Percentiles rank a stretch among this genome's conserved stretches.
Evolutionary conservation across 2,888 invertebrate genomes (phyloP).

Genomic region (Drosophila cognata): DNA sequence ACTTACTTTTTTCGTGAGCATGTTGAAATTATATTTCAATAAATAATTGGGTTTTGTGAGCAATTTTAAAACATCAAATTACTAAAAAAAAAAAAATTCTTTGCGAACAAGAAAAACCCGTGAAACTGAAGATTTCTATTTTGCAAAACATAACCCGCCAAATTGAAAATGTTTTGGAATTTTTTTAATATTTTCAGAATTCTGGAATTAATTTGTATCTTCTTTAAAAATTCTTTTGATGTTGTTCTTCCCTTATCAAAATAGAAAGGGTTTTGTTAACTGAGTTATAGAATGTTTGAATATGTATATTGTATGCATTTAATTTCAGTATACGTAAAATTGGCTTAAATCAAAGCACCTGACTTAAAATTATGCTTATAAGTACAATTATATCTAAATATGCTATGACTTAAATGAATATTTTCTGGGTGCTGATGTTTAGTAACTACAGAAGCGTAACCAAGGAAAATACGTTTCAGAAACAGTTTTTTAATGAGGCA

Average conservation of each 20-base stretch:
- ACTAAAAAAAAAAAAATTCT: background rate
- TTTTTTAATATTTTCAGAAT: background rate
- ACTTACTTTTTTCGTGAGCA: background rate
- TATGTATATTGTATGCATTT: conserved; percentile 47
- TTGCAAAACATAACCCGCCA: background rate
- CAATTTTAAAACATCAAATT: background rate
- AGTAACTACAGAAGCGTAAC: conserved; percentile 31
- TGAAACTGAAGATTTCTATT: background rate
- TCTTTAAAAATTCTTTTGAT: background rate
- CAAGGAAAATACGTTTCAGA: conserved; percentile 17
- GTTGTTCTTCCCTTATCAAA: too few species aligned
- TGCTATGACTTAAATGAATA: conserved; percentile 40
- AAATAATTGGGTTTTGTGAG: background rate
- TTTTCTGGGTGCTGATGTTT: conserved; percentile 34
- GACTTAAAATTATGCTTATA: conserved; percentile 59
- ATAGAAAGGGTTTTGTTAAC: background rate
- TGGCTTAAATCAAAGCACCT: conserved; percentile 79
- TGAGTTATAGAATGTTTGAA: conserved; percentile 3
- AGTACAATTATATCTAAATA: conserved; percentile 46
- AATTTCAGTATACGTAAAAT: conserved; percentile 66
- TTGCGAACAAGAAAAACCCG: background rate
- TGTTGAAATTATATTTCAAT: background rate
- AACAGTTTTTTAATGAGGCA: background rate
- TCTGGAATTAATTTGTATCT: background rate
- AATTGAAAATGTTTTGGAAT: background rate